These are phyloP conservation scores for Apostichopus californicus DNA, from an alignment of 35 echinoderm and acorn worm species.

Conservation along the genomic window DNA sequence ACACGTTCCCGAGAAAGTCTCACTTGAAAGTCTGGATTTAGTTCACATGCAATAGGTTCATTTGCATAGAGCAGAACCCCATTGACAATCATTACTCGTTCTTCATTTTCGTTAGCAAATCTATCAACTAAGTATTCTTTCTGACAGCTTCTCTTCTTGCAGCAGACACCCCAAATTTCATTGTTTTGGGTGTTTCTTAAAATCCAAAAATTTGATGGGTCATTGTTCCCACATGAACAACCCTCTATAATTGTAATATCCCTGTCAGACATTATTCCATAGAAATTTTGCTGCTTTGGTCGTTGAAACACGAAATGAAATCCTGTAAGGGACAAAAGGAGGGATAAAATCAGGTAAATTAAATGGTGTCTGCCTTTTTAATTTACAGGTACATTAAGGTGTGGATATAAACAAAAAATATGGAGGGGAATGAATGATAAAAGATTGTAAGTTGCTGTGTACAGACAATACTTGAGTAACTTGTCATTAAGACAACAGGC, in stretches of 20 bases:
- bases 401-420: too few relatives aligned
- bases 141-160: conserved; percentile 11
- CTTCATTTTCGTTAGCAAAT: not conserved
- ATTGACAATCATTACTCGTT: not conserved
- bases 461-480: too few relatives aligned
- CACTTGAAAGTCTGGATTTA: conserved; percentile 24
- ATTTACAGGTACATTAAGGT: too few relatives aligned
- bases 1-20: not conserved
- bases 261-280: not conserved
- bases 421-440: too few relatives aligned
- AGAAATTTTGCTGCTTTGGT: too few relatives aligned
- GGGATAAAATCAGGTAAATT: too few relatives aligned
- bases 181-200: not conserved
- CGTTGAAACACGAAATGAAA: too few relatives aligned
- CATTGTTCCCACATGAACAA: conserved; percentile 1
- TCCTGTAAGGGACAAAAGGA: too few relatives aligned
- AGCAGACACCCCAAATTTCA: conserved; percentile 17
- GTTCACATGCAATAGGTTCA: not conserved
- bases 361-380: too few relatives aligned
- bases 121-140: not conserved
- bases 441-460: too few relatives aligned
- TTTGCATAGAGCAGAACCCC: not conserved
- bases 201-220: conserved; percentile 10
- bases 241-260: not conserved
- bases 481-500: too few relatives aligned